These are phyloP conservation scores for Phymanthus crucifer DNA, from an alignment of 92 coral and sea anemone species.

Conservation along the genomic window DNA sequence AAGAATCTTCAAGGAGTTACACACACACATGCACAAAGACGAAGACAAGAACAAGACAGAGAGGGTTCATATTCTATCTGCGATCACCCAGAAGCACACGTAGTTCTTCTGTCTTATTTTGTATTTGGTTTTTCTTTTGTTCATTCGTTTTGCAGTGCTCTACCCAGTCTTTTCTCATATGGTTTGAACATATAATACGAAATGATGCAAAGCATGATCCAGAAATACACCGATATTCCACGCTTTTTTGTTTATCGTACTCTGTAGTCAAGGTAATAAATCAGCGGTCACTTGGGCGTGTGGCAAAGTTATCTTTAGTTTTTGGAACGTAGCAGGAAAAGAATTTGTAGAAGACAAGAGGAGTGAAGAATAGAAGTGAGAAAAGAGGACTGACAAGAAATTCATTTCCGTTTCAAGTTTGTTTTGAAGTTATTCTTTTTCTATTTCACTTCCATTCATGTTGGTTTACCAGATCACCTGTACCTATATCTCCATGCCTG, in stretches of 20 bases:
- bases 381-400: neutral
- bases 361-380: slow-evolving; percentile 4
- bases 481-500: neutral
- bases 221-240: neutral
- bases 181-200: neutral
- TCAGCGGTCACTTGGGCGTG: too few species aligned
- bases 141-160: too few species aligned
- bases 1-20: neutral
- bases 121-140: too few species aligned
- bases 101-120: too few species aligned
- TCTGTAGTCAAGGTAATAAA: too few species aligned
- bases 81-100: neutral
- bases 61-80: neutral
- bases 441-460: slow-evolving; percentile 32
- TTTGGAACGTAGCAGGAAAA: neutral
- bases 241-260: neutral
- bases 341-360: neutral
- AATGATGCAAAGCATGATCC: neutral
- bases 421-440: neutral
- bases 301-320: neutral
- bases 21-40: neutral
- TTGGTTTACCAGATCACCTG: slow-evolving; percentile 13
- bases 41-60: neutral
- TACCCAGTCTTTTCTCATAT: too few species aligned
- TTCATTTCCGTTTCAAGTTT: neutral